phyloP scores from a whole-genome alignment of 92 coral and sea anemone genomes.

The Bergia sp. region DNA sequence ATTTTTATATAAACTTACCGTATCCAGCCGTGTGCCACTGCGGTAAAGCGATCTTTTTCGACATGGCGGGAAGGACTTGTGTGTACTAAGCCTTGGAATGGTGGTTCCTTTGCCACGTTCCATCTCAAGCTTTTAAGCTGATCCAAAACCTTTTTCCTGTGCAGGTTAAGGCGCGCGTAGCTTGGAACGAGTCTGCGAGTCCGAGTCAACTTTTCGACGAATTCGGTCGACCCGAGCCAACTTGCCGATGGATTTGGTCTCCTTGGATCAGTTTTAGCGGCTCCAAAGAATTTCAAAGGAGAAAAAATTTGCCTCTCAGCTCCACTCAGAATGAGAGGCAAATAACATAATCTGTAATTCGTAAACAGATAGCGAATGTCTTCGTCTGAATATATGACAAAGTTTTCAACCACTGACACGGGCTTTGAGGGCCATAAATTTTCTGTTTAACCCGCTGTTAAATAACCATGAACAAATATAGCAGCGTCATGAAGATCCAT shows the following conservation, averaged over 20 bases:
- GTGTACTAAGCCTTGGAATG: slow-evolving; percentile 20
- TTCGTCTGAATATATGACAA: neutral
- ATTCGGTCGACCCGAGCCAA: neutral
- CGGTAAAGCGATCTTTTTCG: slow-evolving; percentile 27
- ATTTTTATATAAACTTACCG: neutral
- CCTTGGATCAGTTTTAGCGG: neutral
- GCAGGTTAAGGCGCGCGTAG: neutral
- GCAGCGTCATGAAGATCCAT: neutral
- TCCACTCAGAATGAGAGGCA: neutral
- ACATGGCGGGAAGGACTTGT: slow-evolving; percentile 40
- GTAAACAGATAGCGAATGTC: neutral
- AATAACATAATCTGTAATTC: neutral
- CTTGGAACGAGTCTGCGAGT: slow-evolving; percentile 6
- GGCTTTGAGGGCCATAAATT: neutral
- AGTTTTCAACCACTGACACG: neutral
- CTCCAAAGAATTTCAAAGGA: neutral
- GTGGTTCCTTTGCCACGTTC: neutral
- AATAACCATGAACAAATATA: neutral
- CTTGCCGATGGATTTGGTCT: neutral
- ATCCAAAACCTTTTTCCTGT: neutral
- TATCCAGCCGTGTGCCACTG: slow-evolving; percentile 11
- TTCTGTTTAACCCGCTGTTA: neutral
- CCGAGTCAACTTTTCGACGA: neutral
- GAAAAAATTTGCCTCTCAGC: neutral
- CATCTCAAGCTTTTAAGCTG: slow-evolving; percentile 5